Evolutionary conservation across 2,888 invertebrate species (phyloP), one percentile per base, ranked within the genome.

Genomic region (Trachelus stipa): DNA sequence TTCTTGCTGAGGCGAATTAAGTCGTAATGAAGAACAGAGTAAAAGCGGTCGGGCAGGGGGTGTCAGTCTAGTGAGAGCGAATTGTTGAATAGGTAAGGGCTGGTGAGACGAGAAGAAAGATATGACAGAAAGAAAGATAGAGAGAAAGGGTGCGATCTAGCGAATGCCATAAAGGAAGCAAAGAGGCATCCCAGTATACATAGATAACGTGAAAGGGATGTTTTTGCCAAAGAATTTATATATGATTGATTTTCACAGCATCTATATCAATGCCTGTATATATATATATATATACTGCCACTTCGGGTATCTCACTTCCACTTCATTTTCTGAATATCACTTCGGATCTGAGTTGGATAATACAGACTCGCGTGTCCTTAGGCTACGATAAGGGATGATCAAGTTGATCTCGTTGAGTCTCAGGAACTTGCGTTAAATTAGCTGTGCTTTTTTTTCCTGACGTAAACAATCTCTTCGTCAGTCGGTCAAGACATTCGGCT

Each of bases 1-100:
- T 85, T 84, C 84, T 85, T 82, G 83, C 81, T 77, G 56, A 80
- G 82, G 79, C 82, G 83, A 88, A 88, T 88, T 85, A 85, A 88
- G 84, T 86, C 85, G 83, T 86, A 88, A 88, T 84, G 85, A 87
- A 88, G 85, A 84, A 83, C 82, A 68, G 68, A 74, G 73, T 69
- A 69, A 30, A 30, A 69, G 69, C 69, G 37, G 34, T 69, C 69
- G 40, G 71, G 35, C 31, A 76, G 34, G 73, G 76, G 71, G 56
- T 69, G 69, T 31, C n/a, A 37, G 37, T 37, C 37, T 37, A 37
- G 37, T 12, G 37, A 37, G 37, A 37, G 3, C 12, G 37, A 37
- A 37, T 12, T 37, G 37, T 3, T 12, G 37, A 37, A 12, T 33
- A 3, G 37, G 37, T 37, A 37, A 37, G 12, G 37, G 37, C 15